Base-by-base conservation (phyloP, 1,140 invertebrate genomes). In the Hetaerina americana region DNA sequence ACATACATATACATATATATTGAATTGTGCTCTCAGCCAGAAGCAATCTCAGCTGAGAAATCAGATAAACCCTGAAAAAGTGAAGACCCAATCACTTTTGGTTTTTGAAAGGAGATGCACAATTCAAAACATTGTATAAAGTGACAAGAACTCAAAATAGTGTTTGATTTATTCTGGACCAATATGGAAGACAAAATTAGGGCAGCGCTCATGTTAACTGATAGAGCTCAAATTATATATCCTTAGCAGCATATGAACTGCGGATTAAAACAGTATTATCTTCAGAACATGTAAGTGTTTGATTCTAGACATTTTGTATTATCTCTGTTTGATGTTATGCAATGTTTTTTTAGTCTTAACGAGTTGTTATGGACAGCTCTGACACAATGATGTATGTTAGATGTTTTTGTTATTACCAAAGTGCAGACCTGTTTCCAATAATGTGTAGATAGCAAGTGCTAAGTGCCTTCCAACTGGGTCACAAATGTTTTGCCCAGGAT, bases 401-500 rank as follows among this genome's bases (percentile, higher is more conserved):
- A 27, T 69, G 26, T 69, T 27, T 40, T 57, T 57, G 40, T 57
- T 66, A 68, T 66, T 73, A 73, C 72, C 70, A 73, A 73, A 73
- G 72, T 73, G 70, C 72, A 71, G 72, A 71, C 26, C 26, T 68
- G 66, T 72, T 72, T 69, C 24, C 71, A 27, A 28, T 73, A 68
- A 70, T 73, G 67, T 66, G 29, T 73, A 71, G 71, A 72, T 66
- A 72, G n/a, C 66, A 72, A 27, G 72, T 73, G 70, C 71, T 49
- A 73, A 71, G 72, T 73, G 72, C 72, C 72, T 73, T 73, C 40
- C 68, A 70, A 73, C 69, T 68, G 31, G 70, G 72, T 73, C 68
- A 73, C 27, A 73, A 57, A 57, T 57, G 22, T n/a, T n/a, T n/a
- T 57, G 10, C 10, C 26, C 71, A 66, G 26, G 31, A 72, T 71